A percentile compares a stretch with the other conserved stretches of the same genome.
phyloP scores from a whole-genome alignment of 2,888 invertebrate species.

The Rotaria socialis region DNA sequence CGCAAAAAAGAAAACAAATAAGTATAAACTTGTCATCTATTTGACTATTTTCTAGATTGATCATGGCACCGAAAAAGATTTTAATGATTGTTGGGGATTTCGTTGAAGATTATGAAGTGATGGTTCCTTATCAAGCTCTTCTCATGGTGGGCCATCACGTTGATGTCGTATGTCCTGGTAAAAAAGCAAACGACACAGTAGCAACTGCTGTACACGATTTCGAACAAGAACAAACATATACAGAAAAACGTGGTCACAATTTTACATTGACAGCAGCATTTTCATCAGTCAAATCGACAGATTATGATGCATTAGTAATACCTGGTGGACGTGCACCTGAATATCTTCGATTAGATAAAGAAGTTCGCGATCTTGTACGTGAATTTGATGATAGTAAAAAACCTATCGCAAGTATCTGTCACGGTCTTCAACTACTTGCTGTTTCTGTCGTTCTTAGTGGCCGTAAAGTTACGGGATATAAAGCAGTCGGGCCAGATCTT shows the following conservation, averaged over 20 bases:
- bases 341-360: slow-evolving; percentile 52
- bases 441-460: neutral
- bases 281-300: slow-evolving; percentile 47
- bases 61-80: slow-evolving; percentile 18
- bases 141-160: neutral
- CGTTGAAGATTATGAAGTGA: slow-evolving; percentile 32
- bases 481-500: slow-evolving; percentile 26
- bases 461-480: neutral
- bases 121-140: slow-evolving; percentile 36
- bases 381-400: slow-evolving; percentile 37
- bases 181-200: neutral
- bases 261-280: neutral
- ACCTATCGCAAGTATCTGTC: slow-evolving; percentile 17
- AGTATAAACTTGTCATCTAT: no score
- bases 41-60: neutral
- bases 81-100: slow-evolving; percentile 24
- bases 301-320: slow-evolving; percentile 52
- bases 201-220: slow-evolving; percentile 23
- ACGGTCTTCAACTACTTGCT: neutral
- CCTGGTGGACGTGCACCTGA: slow-evolving; percentile 55
- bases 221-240: slow-evolving; percentile 28
- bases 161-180: slow-evolving; percentile 16
- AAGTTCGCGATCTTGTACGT: slow-evolving; percentile 52
- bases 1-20: no score
- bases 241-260: slow-evolving; percentile 32